These are phyloP conservation scores for Camelus bactrianus DNA, from an alignment of 2,113 vertebrate genomes.

Conservation along the genomic window DNA sequence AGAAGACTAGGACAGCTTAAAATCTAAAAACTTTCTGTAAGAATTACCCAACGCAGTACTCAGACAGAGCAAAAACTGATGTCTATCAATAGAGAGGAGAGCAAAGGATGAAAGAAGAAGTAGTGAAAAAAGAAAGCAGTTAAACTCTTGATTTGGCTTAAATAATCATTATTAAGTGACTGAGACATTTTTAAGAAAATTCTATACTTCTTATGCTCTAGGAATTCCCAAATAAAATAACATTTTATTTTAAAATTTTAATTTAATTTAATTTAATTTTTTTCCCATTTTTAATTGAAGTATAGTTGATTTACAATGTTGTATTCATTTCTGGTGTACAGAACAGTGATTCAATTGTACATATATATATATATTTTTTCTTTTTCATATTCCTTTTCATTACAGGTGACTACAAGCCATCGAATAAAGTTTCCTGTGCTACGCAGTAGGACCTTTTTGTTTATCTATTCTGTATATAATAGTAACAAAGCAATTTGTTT, in stretches of 20 bases:
- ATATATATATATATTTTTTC: too few relatives aligned
- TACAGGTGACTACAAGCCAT: too few relatives aligned
- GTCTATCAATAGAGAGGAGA: not conserved
- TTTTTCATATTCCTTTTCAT: too few relatives aligned
- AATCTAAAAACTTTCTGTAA: not conserved
- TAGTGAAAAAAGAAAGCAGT: not conserved
- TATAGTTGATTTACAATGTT: too few relatives aligned
- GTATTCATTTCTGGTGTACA: too few relatives aligned
- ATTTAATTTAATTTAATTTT: too few relatives aligned
- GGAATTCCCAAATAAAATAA: slow-evolving; percentile 42
- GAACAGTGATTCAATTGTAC: too few relatives aligned
- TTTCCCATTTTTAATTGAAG: too few relatives aligned
- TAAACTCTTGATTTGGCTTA: not conserved
- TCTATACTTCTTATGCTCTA: not conserved
- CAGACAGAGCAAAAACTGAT: not conserved
- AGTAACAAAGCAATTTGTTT: not conserved
- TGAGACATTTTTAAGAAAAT: not conserved
- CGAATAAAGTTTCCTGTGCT: too few relatives aligned
- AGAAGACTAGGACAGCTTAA: not conserved
- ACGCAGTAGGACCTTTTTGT: too few relatives aligned
- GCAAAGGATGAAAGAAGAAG: not conserved
- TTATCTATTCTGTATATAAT: too few relatives aligned
- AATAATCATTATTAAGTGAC: not conserved
- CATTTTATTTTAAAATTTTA: too few relatives aligned
- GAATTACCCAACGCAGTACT: not conserved